Evolutionary conservation across 2,113 vertebrate species (phyloP), one percentile per base, ranked within the genome.

Genomic region (Xiphias gladius): DNA sequence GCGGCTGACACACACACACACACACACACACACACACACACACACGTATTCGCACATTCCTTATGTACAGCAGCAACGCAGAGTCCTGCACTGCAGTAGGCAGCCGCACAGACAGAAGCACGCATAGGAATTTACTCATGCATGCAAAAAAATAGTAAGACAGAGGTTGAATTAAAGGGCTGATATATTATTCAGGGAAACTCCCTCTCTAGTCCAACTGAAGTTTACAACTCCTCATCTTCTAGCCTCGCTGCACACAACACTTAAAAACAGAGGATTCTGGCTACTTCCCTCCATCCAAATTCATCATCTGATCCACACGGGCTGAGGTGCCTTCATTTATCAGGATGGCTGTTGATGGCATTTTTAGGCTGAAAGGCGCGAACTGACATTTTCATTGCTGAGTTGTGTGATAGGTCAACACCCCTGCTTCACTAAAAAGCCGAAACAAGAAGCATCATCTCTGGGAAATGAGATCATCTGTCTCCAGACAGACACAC

Each of bases 41-140:
- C 79, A 70, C 87, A 77, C 64, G 26, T 50, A 54, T 67, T 68
- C 80, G 83, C 90, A 88, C 86, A 86, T 92, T 86, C 84, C 72
- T 81, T 65, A 76, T 79, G 84, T 78, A 79, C 72, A 73, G 82
- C 71, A 50, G 85, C 54, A 41, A 66, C 28, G 74, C 86, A 55
- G 73, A 73, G 67, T 76, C 46, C 76, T 50, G 80, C 84, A 86
- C 73, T 89, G 83, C 88, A 89, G 84, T 78, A 77, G 41, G 70
- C 77, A 14, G 46, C 35, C 19, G 17, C 32, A 41, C 86, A 83
- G 64, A 72, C 62, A 43, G n/a, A n/a, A 7, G 74, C 84, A 80
- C 35, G 73, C 86, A 79, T n/a, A 63, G 82, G 84, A 83, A 86
- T 92, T 87, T 91, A 92, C 90, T 94, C 90, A 90, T 82, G 92